Base-by-base conservation (phyloP, 1,140 invertebrate species). In the Agrypnia vestita region DNA sequence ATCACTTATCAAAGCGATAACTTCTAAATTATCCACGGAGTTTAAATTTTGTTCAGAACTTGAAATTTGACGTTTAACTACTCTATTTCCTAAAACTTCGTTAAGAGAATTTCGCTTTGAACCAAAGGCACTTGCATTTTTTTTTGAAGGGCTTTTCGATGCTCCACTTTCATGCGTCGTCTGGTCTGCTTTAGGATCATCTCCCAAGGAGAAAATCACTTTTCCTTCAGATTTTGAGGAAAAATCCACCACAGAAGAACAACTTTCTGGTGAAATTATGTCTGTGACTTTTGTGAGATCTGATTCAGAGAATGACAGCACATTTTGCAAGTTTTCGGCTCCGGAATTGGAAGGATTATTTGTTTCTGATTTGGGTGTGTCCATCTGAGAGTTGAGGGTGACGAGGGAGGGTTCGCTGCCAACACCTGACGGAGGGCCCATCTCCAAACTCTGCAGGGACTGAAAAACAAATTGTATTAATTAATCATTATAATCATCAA, bases 321-420 rank as follows among this genome's bases (percentile, higher is more conserved):
- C 21, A 51, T 86, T 88, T 76, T 88, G 87, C n/a, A 85, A 84
- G 84, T 87, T 88, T 7, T 87, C 76, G 19, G 79, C 82, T 3
- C 56, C 73, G 0, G 77, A 17, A 62, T 80, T 43, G 11, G 84
- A 79, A 46, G 25, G 25, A 35, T 78, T 56, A 35, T 79, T 75
- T 15, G 80, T 8, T 81, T 80, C 51, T 59, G 75, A 59, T 77
- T 73, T 61, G 53, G 35, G 47, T 47, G 13, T 56, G 46, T 49
- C 35, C 49, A 35, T 44, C 19, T 72, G 79, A 19, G 87, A 81
- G 75, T 86, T 88, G 84, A 86, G 86, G 72, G 86, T 85, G 74
- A 88, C 86, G 6, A 90, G 86, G 46, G 89, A 89, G 0, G 88
- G 86, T 82, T 90, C 89, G 55, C 87, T 89, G 35, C 89, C 89